Evolutionary conservation across 2,797 vertebrate genomes (phyloP).

Genomic region (Spinus olivaceus): DNA sequence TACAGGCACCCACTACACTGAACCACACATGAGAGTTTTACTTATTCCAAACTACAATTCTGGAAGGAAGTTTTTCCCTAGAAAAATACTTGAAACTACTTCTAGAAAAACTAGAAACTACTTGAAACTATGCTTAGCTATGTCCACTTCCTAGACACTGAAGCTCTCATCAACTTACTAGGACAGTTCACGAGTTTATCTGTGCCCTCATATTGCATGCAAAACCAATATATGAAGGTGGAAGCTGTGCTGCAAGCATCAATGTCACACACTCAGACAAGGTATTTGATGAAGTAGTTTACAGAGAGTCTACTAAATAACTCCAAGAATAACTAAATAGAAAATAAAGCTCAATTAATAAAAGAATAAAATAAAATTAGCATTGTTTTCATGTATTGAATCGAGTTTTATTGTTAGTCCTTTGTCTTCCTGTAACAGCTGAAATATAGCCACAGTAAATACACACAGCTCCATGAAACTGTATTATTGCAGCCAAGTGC

Average conservation of each 20-base stretch:
- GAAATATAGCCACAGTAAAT: not conserved
- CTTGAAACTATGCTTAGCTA: not conserved
- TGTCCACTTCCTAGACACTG: not conserved
- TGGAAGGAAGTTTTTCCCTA: not conserved
- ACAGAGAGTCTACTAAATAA: not conserved
- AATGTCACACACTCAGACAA: not conserved
- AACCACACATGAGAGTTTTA: rapidly evolving
- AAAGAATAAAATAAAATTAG: not conserved
- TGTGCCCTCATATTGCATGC: not conserved
- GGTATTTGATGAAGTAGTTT: not conserved
- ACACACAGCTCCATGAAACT: not conserved
- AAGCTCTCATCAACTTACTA: not conserved
- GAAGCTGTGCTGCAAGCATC: not conserved
- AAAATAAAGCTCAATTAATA: not conserved
- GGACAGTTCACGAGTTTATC: not conserved
- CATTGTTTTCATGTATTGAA: not conserved
- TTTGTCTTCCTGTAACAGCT: not conserved
- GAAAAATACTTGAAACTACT: not conserved
- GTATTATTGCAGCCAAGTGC: not conserved
- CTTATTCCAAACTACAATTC: not conserved
- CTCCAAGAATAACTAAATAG: not conserved
- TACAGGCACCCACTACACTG: not conserved
- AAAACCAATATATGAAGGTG: not conserved
- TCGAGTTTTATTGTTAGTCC: not conserved
- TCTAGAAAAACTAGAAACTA: not conserved